Conservation (phyloP, 2,888 invertebrate species). For the Amiota communis region DNA sequence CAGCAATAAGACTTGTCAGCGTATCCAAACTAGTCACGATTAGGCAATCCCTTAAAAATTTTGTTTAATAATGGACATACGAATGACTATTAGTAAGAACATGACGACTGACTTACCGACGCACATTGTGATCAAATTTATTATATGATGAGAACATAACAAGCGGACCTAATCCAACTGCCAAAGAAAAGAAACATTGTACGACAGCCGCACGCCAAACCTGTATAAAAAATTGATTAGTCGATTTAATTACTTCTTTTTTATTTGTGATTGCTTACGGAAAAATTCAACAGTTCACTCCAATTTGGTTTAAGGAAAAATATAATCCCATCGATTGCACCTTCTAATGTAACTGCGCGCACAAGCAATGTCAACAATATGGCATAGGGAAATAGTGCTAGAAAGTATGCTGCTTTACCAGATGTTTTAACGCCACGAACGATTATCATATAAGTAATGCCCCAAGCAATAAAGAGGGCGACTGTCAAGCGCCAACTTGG, state of each 20-base stretch:
- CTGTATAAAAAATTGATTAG: conserved; percentile 65
- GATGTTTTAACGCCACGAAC: conserved; percentile 33
- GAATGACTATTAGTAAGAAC: neutral
- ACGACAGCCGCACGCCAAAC: conserved; percentile 84
- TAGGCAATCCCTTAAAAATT: conserved; percentile 79
- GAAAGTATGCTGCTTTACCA: conserved; percentile 37
- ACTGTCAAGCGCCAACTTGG: conserved; percentile 36
- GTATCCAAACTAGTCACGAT: conserved; percentile 87
- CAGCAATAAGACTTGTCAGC: conserved; percentile 84
- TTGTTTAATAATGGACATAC: neutral
- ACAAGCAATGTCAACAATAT: conserved; percentile 34
- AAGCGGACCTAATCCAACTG: conserved; percentile 81
- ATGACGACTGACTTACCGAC: neutral
- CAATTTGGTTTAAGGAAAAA: conserved; percentile 36
- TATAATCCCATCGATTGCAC: conserved; percentile 36
- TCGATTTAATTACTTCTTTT: neutral
- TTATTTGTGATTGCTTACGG: conserved; percentile 19
- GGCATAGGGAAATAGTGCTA: conserved; percentile 36
- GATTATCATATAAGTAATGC: conserved; percentile 32
- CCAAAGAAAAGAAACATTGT: conserved; percentile 83
- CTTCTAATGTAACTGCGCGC: conserved; percentile 35
- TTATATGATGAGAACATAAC: conserved; percentile 85
- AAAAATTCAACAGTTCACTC: conserved; percentile 34
- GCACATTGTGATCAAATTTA: conserved; percentile 78
- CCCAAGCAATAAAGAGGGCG: conserved; percentile 32